Percentiles rank a stretch among this genome's conserved stretches.
phyloP scores from a whole-genome alignment of 2,113 vertebrate genomes.

The Australoheros scitulus region DNA sequence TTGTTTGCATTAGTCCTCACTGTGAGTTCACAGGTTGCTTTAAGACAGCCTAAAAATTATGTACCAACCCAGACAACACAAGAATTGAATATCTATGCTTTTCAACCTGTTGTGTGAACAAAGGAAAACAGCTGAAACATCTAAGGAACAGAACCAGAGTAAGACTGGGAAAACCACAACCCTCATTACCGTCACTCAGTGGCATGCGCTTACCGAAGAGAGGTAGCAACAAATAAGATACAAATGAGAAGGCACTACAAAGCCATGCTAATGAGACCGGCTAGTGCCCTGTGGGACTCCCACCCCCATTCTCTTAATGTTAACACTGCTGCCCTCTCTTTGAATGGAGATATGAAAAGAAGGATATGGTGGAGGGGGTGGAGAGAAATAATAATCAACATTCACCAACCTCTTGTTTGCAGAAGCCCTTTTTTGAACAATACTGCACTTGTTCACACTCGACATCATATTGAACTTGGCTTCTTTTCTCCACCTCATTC shows the following conservation, averaged over 20 bases:
- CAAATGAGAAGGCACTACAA: constrained; percentile 72
- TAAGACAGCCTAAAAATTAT: neutral
- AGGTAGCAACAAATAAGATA: constrained; percentile 63
- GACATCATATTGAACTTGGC: neutral
- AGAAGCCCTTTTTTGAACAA: constrained; percentile 32
- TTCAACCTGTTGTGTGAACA: neutral
- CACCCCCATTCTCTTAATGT: constrained; percentile 37
- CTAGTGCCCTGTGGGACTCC: constrained; percentile 46
- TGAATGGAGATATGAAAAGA: constrained; percentile 30
- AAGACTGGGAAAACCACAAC: constrained; percentile 21
- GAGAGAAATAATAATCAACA: constrained; percentile 51
- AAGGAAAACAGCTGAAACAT: neutral
- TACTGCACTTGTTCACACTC: neutral
- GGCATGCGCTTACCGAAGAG: constrained; percentile 37
- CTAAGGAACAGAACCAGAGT: neutral
- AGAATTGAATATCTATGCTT: constrained; percentile 1
- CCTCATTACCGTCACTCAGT: constrained; percentile 52
- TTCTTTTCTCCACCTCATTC: constrained; percentile 3
- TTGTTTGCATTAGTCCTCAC: neutral
- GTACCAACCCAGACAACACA: neutral
- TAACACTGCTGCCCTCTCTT: constrained; percentile 25
- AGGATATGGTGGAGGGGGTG: constrained; percentile 41
- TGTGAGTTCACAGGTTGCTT: neutral
- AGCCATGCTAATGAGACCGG: constrained; percentile 73
- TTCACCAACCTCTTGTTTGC: constrained; percentile 30